Base-by-base conservation (phyloP, 53 echinoderm and acorn worm genomes). In the Arbacia lixula region DNA sequence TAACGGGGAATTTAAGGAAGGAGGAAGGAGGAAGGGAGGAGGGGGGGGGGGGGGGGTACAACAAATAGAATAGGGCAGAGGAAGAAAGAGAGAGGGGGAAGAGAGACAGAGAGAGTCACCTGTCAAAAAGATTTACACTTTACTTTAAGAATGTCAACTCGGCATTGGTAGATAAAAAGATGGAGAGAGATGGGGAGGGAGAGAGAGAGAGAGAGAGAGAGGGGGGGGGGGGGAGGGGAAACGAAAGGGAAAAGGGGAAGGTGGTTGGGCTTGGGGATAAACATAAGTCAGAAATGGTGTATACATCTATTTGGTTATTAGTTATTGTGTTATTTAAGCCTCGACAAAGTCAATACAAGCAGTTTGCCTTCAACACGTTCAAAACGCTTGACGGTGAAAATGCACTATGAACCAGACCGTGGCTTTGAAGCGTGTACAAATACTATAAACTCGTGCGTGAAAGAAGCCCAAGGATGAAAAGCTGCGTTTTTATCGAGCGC, bases 281-380 rank as follows among this genome's bases (percentile, higher is more conserved):
- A 24, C 56, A 56, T 0, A 4, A 9, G 17, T 14, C 26, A 19
- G 56, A 14, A 26, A 55, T 56, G 4, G 22, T 56, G 21, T 22
- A 24, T 10, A 17, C 4, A 26, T 56, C 26, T 8, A 26, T 9
- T n/a, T n/a, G n/a, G n/a, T 37, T 36, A 64, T 64, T 12, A 3
- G 19, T 24, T 36, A 9, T 37, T 17, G 56, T 26, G 21, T 56
- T 56, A 1, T 50, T 24, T 16, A 56, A 38, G 36, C n/a, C n/a
- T n/a, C n/a, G n/a, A n/a, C n/a, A n/a, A 66, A 21, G 38, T 66
- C 6, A 66, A 66, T 37, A 38, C 25, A 37, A 21, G 22, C n/a
- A n/a, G n/a, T 66, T 34, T 66, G 24, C n/a, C n/a, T 66, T 66
- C 66, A 66, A 17, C 10, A 36, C 36, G 66, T 6, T 37, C 38